Evolutionary conservation across 2,113 vertebrate genomes (phyloP).

Genomic region (Peromyscus polionotus): DNA sequence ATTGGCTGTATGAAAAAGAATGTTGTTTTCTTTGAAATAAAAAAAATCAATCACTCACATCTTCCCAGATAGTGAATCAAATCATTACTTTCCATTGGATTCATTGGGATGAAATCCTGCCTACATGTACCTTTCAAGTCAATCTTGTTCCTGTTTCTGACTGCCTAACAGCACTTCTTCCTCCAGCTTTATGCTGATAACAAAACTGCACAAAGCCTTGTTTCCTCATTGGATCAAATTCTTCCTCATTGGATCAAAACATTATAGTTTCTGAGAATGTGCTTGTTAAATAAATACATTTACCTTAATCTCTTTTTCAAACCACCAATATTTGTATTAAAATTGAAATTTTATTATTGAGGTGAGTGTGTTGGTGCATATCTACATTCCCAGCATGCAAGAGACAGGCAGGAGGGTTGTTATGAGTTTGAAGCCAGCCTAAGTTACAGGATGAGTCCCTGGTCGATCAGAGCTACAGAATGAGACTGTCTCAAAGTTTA

Average conservation of each 20-base stretch:
- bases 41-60: constrained; percentile 16
- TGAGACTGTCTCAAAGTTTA: background rate
- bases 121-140: constrained; percentile 50
- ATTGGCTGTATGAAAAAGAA: constrained; percentile 17
- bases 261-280: background rate
- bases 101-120: constrained; percentile 38
- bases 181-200: constrained; percentile 7
- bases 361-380: background rate
- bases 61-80: constrained; percentile 39
- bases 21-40: background rate
- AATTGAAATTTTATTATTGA: background rate
- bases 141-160: constrained; percentile 8
- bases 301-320: constrained; percentile 9
- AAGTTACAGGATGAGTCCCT: background rate
- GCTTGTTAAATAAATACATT: constrained; percentile 15
- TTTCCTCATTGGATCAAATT: background rate
- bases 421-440: background rate
- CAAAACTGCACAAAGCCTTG: background rate
- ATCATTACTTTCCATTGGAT: constrained; percentile 59
- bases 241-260: constrained; percentile 13
- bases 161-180: background rate
- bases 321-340: constrained; percentile 33
- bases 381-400: background rate
- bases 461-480: background rate
- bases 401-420: background rate